A percentile compares a stretch with the other conserved stretches of the same genome.
Conservation (phyloP, 2,797 vertebrate genomes). For the Psittacula echo region DNA sequence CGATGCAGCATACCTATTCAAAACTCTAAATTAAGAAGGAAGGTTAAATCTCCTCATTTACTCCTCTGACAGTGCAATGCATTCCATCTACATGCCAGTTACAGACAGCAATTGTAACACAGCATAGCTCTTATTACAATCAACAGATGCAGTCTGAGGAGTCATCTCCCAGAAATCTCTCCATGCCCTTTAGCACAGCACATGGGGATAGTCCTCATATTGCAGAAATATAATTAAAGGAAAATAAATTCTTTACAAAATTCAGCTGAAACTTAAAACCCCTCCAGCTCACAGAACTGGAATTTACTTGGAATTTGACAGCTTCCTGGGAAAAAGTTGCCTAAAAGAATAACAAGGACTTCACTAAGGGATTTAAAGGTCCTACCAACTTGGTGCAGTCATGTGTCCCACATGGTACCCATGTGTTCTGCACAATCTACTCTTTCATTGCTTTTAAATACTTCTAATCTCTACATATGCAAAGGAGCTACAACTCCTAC, state of each 20-base stretch:
- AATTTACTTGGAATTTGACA: not conserved
- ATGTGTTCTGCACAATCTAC: not conserved
- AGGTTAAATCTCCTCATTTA: not conserved
- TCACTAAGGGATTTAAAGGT: not conserved
- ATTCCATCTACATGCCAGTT: not conserved
- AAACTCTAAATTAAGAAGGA: not conserved
- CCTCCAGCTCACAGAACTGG: not conserved
- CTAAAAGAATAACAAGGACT: not conserved
- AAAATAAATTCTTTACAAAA: not conserved
- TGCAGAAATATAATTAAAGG: not conserved
- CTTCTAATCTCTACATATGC: not conserved
- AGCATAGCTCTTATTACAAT: not conserved
- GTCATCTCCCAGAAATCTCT: constrained; percentile 4
- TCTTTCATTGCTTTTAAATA: not conserved
- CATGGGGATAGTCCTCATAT: not conserved
- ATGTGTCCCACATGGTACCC: not conserved
- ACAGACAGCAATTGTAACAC: not conserved
- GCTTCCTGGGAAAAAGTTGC: not conserved
- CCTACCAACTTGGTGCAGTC: not conserved
- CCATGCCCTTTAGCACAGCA: constrained; percentile 13
- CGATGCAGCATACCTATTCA: not conserved
- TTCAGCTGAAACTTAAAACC: constrained; percentile 9
- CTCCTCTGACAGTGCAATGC: not conserved
- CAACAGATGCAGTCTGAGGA: not conserved
- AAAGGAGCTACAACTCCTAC: not conserved